Evolutionary conservation across 2,797 vertebrate species (phyloP).

Genomic region (Microctenopoma steveboyesi): DNA sequence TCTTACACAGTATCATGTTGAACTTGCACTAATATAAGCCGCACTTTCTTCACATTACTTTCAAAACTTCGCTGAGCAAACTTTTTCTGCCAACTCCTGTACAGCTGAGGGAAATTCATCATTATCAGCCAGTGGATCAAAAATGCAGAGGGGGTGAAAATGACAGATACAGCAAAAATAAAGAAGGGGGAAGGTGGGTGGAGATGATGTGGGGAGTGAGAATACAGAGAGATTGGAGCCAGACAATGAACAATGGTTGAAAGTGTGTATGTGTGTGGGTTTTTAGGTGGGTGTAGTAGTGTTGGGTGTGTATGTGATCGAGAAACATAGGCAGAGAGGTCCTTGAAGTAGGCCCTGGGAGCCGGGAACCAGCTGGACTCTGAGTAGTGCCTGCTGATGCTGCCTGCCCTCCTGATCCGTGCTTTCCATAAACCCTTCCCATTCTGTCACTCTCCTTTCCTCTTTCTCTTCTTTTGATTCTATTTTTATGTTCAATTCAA

Average conservation of each 20-base stretch:
- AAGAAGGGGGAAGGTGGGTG: conserved; percentile 73
- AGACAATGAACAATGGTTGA: conserved; percentile 72
- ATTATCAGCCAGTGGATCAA: conserved; percentile 80
- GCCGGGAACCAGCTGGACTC: conserved; percentile 76
- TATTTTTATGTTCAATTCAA: conserved; percentile 14
- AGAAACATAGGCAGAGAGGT: conserved; percentile 33
- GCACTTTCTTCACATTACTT: conserved; percentile 62
- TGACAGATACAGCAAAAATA: conserved; percentile 79
- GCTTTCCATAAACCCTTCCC: conserved; percentile 26
- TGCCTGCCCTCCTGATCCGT: conserved; percentile 56
- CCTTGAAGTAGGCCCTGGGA: conserved; percentile 71
- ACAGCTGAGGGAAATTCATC: conserved; percentile 77
- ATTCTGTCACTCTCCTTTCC: conserved; percentile 7
- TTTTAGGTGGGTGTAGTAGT: conserved; percentile 32
- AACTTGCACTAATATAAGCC: conserved; percentile 69
- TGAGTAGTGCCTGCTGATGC: conserved; percentile 64
- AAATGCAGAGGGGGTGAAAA: conserved; percentile 75
- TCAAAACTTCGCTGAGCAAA: conserved; percentile 77
- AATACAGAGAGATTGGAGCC: conserved; percentile 67
- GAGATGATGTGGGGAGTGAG: conserved; percentile 72
- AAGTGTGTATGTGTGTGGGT: conserved; percentile 40
- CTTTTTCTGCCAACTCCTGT: conserved; percentile 74
- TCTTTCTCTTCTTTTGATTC: background rate
- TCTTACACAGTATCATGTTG: conserved; percentile 60
- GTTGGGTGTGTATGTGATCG: conserved; percentile 21